Base-by-base conservation (phyloP, 2,888 invertebrate genomes). In the Caenorhabditis zanzibari region DNA sequence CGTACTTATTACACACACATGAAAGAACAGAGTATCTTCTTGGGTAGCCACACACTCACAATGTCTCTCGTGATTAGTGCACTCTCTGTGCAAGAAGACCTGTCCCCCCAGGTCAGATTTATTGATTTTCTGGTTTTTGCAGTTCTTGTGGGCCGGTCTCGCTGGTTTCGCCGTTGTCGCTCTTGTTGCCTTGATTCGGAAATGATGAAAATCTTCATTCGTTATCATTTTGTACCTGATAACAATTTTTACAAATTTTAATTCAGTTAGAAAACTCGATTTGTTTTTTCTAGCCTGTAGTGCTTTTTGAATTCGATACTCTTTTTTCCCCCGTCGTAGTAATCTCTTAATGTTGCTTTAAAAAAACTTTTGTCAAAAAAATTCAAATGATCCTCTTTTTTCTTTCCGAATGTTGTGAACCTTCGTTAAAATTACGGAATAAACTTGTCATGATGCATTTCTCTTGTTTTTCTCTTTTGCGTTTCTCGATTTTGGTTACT, bases 91-190 rank as follows among this genome's bases (percentile, higher is more conserved):
- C 49, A 54, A 12, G 22, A 38, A 38, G 56, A 41, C 49, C 72
- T 59, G 47, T 38, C 61, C 61, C 24, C 35, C 9, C 5, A 47
- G 47, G 47, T 26, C 16, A 47, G 19, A 35, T 19, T 19, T 61
- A 76, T 76, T 38, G 59, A 77, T 77, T 52, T 12, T 76, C 10
- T 5, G 2, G 69, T 12, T 26, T 77, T 77, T 79, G 71, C 71
- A 79, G 79, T 79, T 35, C 58, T 32, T 79, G 32, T 79, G 79
- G 79, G 71, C 79, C 10, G 79, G 79, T 61, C 41, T 79, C 47
- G 79, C 71, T 32, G 71, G 79, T 38, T 71, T 79, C n/a, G 71
- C 79, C 0, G 26, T 71, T 26, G 32, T 79, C 47, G 56, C 79
- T 0, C 47, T 79, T 16, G 26, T 71, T 54, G 63, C 71, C 0